These are phyloP conservation scores for Lepidocolaptes lacrymiger DNA, from an alignment of 2,797 vertebrate genomes.

Conservation along the genomic window DNA sequence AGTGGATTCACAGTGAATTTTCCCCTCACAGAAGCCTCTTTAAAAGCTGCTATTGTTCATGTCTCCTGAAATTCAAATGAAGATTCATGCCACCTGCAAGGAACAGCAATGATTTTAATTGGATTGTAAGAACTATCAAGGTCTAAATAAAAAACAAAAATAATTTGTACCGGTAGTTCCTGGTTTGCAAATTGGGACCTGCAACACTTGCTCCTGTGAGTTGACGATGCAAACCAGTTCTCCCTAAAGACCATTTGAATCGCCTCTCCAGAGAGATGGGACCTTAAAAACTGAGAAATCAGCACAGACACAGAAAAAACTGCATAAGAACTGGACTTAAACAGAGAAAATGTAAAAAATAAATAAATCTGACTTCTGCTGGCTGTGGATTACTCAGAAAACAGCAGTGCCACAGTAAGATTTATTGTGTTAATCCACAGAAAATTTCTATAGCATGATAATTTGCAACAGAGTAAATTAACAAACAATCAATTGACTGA, in stretches of 20 bases:
- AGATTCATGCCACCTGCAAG: background rate
- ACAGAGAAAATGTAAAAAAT: background rate
- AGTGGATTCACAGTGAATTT: background rate
- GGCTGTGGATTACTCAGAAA: background rate
- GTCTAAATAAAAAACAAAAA: constrained; percentile 16
- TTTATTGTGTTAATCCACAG: background rate
- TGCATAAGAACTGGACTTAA: background rate
- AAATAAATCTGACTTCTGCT: background rate
- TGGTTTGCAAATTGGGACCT: background rate
- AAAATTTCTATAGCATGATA: background rate
- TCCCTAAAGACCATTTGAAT: background rate
- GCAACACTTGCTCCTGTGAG: background rate
- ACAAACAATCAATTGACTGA: background rate
- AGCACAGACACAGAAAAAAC: background rate
- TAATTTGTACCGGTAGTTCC: background rate
- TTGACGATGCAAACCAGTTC: background rate
- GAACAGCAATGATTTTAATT: background rate
- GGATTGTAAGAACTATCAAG: background rate
- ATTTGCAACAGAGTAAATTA: background rate
- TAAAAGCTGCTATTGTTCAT: background rate
- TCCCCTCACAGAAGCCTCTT: background rate
- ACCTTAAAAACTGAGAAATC: background rate
- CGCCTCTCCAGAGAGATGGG: background rate
- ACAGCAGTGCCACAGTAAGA: background rate
- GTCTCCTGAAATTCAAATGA: background rate